These are phyloP conservation scores for Chesias legatella DNA, from an alignment of 2,888 invertebrate genomes.

Conservation along the genomic window DNA sequence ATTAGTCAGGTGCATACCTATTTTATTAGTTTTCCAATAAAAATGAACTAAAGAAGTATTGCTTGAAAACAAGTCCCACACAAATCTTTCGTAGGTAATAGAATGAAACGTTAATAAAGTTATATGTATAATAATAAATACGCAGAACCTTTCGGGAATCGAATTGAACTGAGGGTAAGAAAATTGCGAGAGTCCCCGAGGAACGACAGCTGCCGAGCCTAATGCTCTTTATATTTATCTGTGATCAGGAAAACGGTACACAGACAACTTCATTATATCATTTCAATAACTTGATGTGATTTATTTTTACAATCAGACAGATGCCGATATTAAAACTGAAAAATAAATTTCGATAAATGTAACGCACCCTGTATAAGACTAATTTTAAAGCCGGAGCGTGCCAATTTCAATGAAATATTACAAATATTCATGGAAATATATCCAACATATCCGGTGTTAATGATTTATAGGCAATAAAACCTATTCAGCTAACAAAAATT, in stretches of 20 bases:
- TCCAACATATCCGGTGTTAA: slow-evolving; percentile 53
- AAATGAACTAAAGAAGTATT: slow-evolving; percentile 59
- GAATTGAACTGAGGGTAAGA: slow-evolving; percentile 77
- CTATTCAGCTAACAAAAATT: slow-evolving; percentile 64
- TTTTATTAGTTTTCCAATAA: slow-evolving; percentile 57
- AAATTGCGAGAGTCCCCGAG: slow-evolving; percentile 74
- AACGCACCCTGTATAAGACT: slow-evolving; percentile 15
- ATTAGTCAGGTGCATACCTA: slow-evolving; percentile 58
- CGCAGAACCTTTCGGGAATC: slow-evolving; percentile 71
- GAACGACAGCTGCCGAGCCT: slow-evolving; percentile 75
- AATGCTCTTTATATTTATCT: slow-evolving; percentile 76
- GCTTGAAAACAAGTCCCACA: slow-evolving; percentile 43
- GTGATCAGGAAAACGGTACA: slow-evolving; percentile 58
- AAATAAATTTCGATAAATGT: slow-evolving; percentile 33
- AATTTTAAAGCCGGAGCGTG: slow-evolving; percentile 31
- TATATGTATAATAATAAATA: slow-evolving; percentile 74
- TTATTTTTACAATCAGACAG: slow-evolving; percentile 34
- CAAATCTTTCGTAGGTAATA: slow-evolving; percentile 68
- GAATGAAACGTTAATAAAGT: slow-evolving; percentile 72
- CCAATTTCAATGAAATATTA: slow-evolving; percentile 43
- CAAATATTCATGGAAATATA: slow-evolving; percentile 46
- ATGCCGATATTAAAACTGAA: slow-evolving; percentile 36
- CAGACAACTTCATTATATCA: slow-evolving; percentile 41
- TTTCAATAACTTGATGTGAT: slow-evolving; percentile 25
- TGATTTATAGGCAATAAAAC: slow-evolving; percentile 62